These are phyloP conservation scores for Calosoma granatense DNA, from an alignment of 1,140 invertebrate species.

Conservation along the genomic window DNA sequence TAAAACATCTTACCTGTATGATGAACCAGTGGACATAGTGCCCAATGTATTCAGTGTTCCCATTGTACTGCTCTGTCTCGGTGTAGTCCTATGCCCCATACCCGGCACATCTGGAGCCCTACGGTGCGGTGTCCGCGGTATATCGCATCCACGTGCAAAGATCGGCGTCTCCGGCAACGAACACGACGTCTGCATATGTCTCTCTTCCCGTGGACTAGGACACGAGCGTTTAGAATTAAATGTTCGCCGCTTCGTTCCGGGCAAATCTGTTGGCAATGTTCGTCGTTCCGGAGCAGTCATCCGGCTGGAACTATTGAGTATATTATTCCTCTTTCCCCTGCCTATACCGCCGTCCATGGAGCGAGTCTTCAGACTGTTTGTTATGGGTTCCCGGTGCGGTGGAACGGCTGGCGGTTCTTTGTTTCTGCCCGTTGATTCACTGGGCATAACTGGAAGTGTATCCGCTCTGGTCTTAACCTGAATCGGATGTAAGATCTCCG, in stretches of 20 bases:
- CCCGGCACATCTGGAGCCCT: slow-evolving; percentile 42
- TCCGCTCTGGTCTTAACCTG: slow-evolving; percentile 41
- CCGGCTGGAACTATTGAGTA: slow-evolving; percentile 39
- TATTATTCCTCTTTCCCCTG: slow-evolving; percentile 49
- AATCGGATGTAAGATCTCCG: slow-evolving; percentile 48
- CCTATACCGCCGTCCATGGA: slow-evolving; percentile 60
- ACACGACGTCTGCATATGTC: slow-evolving; percentile 64
- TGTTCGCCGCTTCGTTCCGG: slow-evolving; percentile 38
- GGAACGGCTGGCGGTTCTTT: slow-evolving; percentile 55
- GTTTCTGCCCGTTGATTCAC: slow-evolving; percentile 27
- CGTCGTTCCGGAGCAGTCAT: slow-evolving; percentile 50
- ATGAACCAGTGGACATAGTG: slow-evolving; percentile 20
- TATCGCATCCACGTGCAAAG: slow-evolving; percentile 68
- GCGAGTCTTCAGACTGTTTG: slow-evolving; percentile 64
- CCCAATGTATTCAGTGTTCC: slow-evolving; percentile 45
- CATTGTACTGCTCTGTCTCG: slow-evolving; percentile 49
- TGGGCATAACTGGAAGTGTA: slow-evolving; percentile 33
- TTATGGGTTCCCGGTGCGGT: slow-evolving; percentile 54
- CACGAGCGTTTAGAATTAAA: slow-evolving; percentile 36
- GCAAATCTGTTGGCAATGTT: slow-evolving; percentile 57
- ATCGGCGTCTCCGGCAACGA: slow-evolving; percentile 75
- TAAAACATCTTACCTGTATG: slow-evolving; percentile 23
- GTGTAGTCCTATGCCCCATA: slow-evolving; percentile 32
- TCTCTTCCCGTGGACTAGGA: slow-evolving; percentile 38
- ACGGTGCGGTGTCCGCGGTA: slow-evolving; percentile 60